These are phyloP conservation scores for Pimephales promelas DNA, from an alignment of 2,113 vertebrate genomes.

Conservation along the genomic window DNA sequence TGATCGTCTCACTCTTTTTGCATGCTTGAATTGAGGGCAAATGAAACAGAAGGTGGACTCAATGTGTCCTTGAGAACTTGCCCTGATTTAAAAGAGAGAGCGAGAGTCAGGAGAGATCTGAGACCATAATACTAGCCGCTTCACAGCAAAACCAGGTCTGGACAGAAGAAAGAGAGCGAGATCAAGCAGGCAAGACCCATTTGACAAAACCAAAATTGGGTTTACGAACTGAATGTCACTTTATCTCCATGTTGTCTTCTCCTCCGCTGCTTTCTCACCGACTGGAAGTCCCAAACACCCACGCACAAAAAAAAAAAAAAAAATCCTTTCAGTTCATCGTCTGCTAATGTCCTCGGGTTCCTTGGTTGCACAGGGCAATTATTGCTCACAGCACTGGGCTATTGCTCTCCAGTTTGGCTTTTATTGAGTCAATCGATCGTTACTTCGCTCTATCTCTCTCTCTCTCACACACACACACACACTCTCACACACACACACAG, in stretches of 20 bases:
- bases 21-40: constrained; percentile 24
- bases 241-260: neutral
- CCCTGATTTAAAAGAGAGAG: constrained; percentile 50
- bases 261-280: neutral
- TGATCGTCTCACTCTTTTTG: neutral
- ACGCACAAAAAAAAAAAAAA: too few species aligned
- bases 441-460: constrained; percentile 56
- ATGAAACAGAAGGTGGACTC: constrained; percentile 24
- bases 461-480: constrained; percentile 18
- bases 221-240: constrained; percentile 3
- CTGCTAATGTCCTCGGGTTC: constrained; percentile 63
- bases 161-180: neutral
- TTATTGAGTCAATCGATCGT: constrained; percentile 74
- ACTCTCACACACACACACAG: neutral
- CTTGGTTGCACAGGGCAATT: constrained; percentile 63
- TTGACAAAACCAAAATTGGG: constrained; percentile 4
- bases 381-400: constrained; percentile 62
- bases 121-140: constrained; percentile 19
- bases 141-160: constrained; percentile 37
- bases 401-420: constrained; percentile 66
- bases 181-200: constrained; percentile 14
- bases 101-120: constrained; percentile 38
- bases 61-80: constrained; percentile 55
- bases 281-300: constrained; percentile 21
- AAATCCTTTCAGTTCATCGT: constrained; percentile 60